phyloP scores from a whole-genome alignment of 2,888 invertebrate species.

The Spilarctia lutea region DNA sequence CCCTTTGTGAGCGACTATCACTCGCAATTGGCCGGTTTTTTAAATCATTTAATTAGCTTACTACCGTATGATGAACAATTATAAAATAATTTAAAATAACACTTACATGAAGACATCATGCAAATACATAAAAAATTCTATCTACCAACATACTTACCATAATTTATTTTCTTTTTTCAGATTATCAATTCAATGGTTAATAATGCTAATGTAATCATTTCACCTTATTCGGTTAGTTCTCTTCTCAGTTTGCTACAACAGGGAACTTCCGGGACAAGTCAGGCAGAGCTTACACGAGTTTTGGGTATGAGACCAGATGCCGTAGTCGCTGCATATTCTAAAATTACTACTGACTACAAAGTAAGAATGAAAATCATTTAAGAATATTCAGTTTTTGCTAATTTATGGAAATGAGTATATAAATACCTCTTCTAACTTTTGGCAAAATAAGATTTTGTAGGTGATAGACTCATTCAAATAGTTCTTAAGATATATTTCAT shows the following conservation, averaged over 20 bases:
- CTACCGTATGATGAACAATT: background rate
- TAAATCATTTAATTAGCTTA: background rate
- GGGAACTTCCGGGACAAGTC: slow-evolving; percentile 71
- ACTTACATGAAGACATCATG: background rate
- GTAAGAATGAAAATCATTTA: slow-evolving; percentile 49
- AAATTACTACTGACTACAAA: slow-evolving; percentile 58
- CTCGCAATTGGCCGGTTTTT: too few species aligned
- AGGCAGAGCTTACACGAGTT: slow-evolving; percentile 66
- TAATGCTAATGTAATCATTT: slow-evolving; percentile 73
- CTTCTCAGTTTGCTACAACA: slow-evolving; percentile 80
- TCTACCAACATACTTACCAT: background rate
- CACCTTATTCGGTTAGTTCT: slow-evolving; percentile 79
- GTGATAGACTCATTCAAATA: background rate
- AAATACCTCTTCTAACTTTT: background rate
- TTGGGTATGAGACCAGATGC: slow-evolving; percentile 63
- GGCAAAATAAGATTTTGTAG: background rate
- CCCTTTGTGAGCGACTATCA: too few species aligned
- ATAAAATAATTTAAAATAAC: background rate
- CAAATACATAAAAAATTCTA: background rate
- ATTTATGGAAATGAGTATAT: background rate
- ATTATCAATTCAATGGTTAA: slow-evolving; percentile 50
- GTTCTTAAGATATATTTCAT: background rate
- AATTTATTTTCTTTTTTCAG: slow-evolving; percentile 30
- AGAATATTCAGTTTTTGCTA: background rate
- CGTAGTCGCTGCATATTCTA: slow-evolving; percentile 60